These are phyloP conservation scores for Amphiprion percula DNA, from an alignment of 2,113 vertebrate genomes.

Conservation along the genomic window DNA sequence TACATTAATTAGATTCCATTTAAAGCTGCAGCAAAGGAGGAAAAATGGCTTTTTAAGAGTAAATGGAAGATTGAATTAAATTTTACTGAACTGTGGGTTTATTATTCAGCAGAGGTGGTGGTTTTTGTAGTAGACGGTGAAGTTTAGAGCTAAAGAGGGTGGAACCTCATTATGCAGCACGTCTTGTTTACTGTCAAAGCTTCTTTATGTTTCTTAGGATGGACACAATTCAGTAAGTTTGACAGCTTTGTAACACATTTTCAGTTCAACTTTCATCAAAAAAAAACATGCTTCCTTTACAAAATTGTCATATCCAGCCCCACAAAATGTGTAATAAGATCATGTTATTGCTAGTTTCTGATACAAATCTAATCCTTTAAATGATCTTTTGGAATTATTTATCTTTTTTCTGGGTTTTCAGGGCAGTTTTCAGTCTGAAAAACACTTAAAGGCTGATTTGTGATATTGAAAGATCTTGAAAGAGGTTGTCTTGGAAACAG, in stretches of 20 bases:
- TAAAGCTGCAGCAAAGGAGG: too few relatives aligned
- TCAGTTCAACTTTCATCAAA: too few relatives aligned
- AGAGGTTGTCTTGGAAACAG: not conserved
- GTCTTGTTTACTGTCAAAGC: not conserved
- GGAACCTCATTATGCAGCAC: slow-evolving; percentile 1
- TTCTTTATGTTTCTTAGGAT: not conserved
- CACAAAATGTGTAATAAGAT: not conserved
- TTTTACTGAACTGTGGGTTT: not conserved
- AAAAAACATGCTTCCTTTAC: too few relatives aligned
- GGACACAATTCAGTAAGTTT: not conserved
- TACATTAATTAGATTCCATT: too few relatives aligned
- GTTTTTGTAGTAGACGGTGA: not conserved
- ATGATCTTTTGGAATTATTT: not conserved
- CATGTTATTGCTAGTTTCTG: not conserved
- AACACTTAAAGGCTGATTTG: too few relatives aligned
- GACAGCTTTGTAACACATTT: too few relatives aligned
- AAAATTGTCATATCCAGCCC: not conserved
- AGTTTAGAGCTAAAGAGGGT: slow-evolving; percentile 3
- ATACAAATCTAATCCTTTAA: not conserved
- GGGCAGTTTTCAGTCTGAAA: too few relatives aligned
- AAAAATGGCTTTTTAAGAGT: not conserved
- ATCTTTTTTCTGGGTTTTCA: too few relatives aligned
- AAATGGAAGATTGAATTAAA: not conserved
- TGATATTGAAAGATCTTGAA: too few relatives aligned
- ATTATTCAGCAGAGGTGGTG: slow-evolving; percentile 18